Evolutionary conservation across 2,888 invertebrate species (phyloP).

Genomic region (Philonicus albiceps): DNA sequence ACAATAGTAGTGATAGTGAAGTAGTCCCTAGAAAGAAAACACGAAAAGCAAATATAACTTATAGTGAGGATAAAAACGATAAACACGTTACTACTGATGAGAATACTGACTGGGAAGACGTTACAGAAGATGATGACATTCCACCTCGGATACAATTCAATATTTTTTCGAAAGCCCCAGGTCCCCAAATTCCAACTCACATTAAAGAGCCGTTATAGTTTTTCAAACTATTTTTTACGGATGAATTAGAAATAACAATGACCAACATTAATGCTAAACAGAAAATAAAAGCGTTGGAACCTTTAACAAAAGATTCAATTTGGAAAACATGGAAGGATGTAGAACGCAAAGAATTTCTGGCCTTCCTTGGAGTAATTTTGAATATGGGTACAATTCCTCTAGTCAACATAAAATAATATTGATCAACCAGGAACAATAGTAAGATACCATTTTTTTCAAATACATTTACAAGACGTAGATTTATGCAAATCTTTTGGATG

Average conservation of each 20-base stretch:
- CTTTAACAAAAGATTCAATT: background rate
- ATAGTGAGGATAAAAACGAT: slow-evolving; percentile 12
- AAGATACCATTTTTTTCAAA: background rate
- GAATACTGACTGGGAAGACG: slow-evolving; percentile 22
- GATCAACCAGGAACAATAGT: slow-evolving; percentile 1
- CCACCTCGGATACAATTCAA: slow-evolving; percentile 31
- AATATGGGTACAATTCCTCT: slow-evolving; percentile 19
- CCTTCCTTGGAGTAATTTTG: slow-evolving; percentile 38
- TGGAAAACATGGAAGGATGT: slow-evolving; percentile 34
- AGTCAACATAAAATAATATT: slow-evolving; percentile 5
- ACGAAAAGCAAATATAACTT: background rate
- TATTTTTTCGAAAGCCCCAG: slow-evolving; percentile 11
- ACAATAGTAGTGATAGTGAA: slow-evolving; percentile 21
- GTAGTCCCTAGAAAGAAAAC: slow-evolving; percentile 2
- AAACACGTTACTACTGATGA: slow-evolving; percentile 27
- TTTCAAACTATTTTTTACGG: slow-evolving; percentile 26
- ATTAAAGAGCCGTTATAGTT: slow-evolving; percentile 30
- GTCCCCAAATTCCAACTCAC: slow-evolving; percentile 20
- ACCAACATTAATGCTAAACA: slow-evolving; percentile 9
- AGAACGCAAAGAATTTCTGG: slow-evolving; percentile 37
- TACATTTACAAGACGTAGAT: background rate
- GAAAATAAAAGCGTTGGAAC: slow-evolving; percentile 25
- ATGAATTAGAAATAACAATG: slow-evolving; percentile 29
- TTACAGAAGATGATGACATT: slow-evolving; percentile 36
- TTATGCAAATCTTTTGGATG: slow-evolving; percentile 27